Percentiles rank a stretch among this genome's conserved stretches.
Conservation (phyloP, 2,888 invertebrate species). For the Eulithis prunata region DNA sequence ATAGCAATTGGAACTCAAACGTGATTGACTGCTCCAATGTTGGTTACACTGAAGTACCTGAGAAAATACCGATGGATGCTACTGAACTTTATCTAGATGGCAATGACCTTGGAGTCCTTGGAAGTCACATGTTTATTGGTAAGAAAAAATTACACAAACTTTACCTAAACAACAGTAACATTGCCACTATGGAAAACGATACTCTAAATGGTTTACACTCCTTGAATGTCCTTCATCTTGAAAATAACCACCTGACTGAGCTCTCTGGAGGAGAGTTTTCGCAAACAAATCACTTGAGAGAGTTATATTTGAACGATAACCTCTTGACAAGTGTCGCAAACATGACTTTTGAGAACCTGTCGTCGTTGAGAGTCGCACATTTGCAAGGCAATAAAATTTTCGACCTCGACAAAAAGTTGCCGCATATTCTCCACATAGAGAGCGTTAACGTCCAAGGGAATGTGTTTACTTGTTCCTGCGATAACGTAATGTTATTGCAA, state of each 20-base stretch:
- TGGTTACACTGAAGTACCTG: conserved; percentile 88
- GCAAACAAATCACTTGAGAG: conserved; percentile 89
- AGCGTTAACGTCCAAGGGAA: conserved; percentile 89
- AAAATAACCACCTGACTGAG: conserved; percentile 89
- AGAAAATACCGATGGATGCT: conserved; percentile 94
- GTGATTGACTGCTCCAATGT: conserved; percentile 92
- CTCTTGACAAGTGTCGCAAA: conserved; percentile 88
- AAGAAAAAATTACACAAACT: conserved; percentile 91
- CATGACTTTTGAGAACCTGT: conserved; percentile 89
- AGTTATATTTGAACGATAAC: conserved; percentile 92
- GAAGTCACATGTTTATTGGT: conserved; percentile 93
- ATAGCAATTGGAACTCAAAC: conserved; percentile 92
- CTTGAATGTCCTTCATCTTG: conserved; percentile 89
- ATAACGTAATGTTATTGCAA: conserved; percentile 86
- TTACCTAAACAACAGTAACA: conserved; percentile 90
- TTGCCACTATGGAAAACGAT: conserved; percentile 89
- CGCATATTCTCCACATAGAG: conserved; percentile 85
- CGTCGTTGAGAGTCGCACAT: conserved; percentile 87
- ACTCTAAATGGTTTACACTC: conserved; percentile 91
- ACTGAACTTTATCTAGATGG: conserved; percentile 94
- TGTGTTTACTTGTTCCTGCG: conserved; percentile 91
- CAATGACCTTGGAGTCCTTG: conserved; percentile 89
- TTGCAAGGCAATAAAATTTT: conserved; percentile 91
- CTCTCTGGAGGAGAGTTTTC: conserved; percentile 91
- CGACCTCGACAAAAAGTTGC: conserved; percentile 87